These are phyloP conservation scores for Mythimna loreyi DNA, from an alignment of 2,888 invertebrate species.

Conservation along the genomic window DNA sequence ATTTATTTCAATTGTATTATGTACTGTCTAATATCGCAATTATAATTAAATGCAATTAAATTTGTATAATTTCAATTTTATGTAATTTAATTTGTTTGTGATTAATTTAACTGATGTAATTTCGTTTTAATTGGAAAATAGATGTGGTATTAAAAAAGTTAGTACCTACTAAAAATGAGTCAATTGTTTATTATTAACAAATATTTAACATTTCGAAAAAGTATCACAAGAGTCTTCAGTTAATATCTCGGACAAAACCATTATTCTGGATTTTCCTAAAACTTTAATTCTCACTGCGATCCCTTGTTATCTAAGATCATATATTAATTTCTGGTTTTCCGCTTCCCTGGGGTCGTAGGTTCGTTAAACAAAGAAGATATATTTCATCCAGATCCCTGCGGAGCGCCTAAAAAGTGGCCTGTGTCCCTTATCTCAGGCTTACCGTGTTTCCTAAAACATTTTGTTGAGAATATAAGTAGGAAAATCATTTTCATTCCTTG, in stretches of 20 bases:
- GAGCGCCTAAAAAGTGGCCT: conserved; percentile 42
- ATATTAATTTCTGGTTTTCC: conserved; percentile 23
- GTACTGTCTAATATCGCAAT: too few relatives aligned
- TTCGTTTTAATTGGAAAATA: too few relatives aligned
- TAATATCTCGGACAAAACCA: neutral
- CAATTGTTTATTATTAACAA: too few relatives aligned
- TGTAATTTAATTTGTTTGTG: too few relatives aligned
- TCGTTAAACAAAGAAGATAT: conserved; percentile 40
- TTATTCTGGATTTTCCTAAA: conserved; percentile 6
- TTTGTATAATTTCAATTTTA: too few relatives aligned
- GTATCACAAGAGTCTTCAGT: neutral
- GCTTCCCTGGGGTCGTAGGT: conserved; percentile 27
- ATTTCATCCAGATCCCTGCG: conserved; percentile 33
- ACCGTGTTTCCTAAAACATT: conserved; percentile 43
- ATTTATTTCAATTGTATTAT: too few relatives aligned
- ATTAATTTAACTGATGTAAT: too few relatives aligned
- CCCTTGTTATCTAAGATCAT: conserved; percentile 24
- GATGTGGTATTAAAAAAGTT: too few relatives aligned
- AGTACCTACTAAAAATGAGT: too few relatives aligned
- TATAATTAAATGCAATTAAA: too few relatives aligned
- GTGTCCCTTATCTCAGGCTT: conserved; percentile 24
- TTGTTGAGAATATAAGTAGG: conserved; percentile 13
- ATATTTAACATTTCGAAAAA: too few relatives aligned
- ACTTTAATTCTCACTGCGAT: conserved; percentile 29
- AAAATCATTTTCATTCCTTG: conserved; percentile 24